Percentiles rank a stretch among this genome's conserved stretches.
These are phyloP conservation scores for Platerodrilus igneus DNA, from an alignment of 2,888 invertebrate species.

Conservation along the genomic window DNA sequence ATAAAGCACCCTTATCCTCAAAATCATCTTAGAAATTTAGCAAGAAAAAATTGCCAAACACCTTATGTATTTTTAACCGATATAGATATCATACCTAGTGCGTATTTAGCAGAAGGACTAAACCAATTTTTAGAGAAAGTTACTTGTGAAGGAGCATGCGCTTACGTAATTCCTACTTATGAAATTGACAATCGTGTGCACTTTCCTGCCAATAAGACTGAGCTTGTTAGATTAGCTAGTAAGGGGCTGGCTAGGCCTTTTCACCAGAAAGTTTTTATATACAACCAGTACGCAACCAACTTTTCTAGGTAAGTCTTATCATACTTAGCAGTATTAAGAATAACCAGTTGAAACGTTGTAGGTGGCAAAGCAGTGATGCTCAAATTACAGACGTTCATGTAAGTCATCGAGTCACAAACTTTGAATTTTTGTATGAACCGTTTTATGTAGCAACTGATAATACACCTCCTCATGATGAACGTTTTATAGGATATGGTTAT, in stretches of 20 bases:
- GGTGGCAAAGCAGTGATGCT: slow-evolving; percentile 59
- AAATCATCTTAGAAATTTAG: slow-evolving; percentile 83
- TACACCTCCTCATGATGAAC: slow-evolving; percentile 80
- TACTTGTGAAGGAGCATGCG: slow-evolving; percentile 61
- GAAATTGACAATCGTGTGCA: slow-evolving; percentile 75
- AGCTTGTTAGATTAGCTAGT: slow-evolving; percentile 67
- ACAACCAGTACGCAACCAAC: slow-evolving; percentile 89
- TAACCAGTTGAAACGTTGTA: no score
- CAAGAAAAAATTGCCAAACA: slow-evolving; percentile 78
- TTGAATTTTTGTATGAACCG: slow-evolving; percentile 84
- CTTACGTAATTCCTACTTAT: slow-evolving; percentile 87
- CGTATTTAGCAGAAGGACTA: slow-evolving; percentile 64
- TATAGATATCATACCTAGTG: slow-evolving; percentile 81
- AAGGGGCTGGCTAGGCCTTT: slow-evolving; percentile 83
- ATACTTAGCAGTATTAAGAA: background rate
- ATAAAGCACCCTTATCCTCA: slow-evolving; percentile 78
- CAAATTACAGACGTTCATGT: slow-evolving; percentile 63
- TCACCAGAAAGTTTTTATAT: slow-evolving; percentile 86
- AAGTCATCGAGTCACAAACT: slow-evolving; percentile 81
- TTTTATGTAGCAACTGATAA: slow-evolving; percentile 83
- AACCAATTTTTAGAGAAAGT: slow-evolving; percentile 60
- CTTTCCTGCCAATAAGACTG: slow-evolving; percentile 78
- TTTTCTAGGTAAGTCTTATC: slow-evolving; percentile 68
- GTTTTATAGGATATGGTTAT: slow-evolving; percentile 88
- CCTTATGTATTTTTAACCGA: slow-evolving; percentile 80